These are phyloP conservation scores for Dilophus febrilis DNA, from an alignment of 2,888 invertebrate genomes.

Conservation along the genomic window DNA sequence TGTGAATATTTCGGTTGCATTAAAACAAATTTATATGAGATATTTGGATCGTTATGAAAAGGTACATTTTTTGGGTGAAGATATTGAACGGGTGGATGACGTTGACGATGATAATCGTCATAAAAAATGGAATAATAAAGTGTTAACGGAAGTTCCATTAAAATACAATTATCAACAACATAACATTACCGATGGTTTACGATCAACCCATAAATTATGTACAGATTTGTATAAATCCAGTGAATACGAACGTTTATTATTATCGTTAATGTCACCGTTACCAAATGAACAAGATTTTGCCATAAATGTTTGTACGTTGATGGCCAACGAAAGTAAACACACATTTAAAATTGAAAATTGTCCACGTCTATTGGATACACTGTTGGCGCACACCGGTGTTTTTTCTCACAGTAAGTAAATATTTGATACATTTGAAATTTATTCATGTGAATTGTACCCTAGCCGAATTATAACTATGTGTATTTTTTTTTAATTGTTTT, in stretches of 20 bases:
- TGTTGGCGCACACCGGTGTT: conserved; percentile 88
- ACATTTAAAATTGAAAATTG: conserved; percentile 70
- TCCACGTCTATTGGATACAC: conserved; percentile 70
- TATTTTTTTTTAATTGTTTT: conserved; percentile 10
- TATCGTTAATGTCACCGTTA: conserved; percentile 84
- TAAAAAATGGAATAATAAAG: conserved; percentile 45
- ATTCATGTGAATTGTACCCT: too few relatives aligned
- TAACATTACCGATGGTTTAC: conserved; percentile 44
- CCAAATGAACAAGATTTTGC: conserved; percentile 99
- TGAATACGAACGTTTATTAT: conserved; percentile 72
- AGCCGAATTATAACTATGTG: conserved; percentile 1
- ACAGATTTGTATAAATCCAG: conserved; percentile 47
- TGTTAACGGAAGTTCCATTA: conserved; percentile 50
- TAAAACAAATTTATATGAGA: conserved; percentile 71
- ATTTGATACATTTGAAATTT: too few relatives aligned
- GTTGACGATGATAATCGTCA: conserved; percentile 58
- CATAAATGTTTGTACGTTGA: conserved; percentile 87
- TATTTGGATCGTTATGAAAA: conserved; percentile 78
- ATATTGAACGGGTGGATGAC: conserved; percentile 60
- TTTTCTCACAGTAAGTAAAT: conserved; percentile 63
- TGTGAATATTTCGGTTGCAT: conserved; percentile 72
- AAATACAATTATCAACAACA: conserved; percentile 66
- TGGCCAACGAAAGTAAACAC: conserved; percentile 87
- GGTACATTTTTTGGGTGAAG: conserved; percentile 75
- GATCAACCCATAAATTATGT: conserved; percentile 49